Conservation (phyloP, 2,113 vertebrate species). For the Nesoenas mayeri region DNA sequence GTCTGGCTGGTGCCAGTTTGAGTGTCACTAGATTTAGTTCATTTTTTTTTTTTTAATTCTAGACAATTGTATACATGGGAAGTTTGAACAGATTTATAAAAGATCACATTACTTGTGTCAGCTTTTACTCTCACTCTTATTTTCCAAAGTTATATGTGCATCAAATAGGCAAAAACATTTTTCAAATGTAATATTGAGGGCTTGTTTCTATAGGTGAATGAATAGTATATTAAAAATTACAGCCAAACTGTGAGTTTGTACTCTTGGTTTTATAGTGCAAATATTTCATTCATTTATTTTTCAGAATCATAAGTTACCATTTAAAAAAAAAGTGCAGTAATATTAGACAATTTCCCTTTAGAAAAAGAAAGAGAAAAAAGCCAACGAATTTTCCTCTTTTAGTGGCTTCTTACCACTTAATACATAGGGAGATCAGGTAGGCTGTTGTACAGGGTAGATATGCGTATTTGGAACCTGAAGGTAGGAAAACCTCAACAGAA, state of each 20-base stretch:
- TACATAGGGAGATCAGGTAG: neutral
- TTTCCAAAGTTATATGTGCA: neutral
- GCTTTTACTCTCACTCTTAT: neutral
- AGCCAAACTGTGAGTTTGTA: neutral
- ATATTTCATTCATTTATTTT: neutral
- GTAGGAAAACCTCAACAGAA: neutral
- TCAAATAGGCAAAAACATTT: neutral
- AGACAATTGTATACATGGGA: neutral
- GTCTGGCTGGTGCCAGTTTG: neutral
- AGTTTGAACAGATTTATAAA: neutral
- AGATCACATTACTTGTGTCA: neutral
- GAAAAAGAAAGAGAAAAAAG: neutral
- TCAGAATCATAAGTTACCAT: neutral
- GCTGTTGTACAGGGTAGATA: neutral
- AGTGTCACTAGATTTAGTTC: neutral
- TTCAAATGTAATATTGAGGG: neutral
- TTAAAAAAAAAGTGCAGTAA: neutral
- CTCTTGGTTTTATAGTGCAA: neutral
- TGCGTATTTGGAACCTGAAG: neutral
- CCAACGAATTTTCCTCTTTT: neutral
- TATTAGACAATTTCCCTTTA: neutral
- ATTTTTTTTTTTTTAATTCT: neutral
- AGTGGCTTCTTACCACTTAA: neutral
- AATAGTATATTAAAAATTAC: neutral
- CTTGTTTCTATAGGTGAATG: neutral